Evolutionary conservation across 2,797 vertebrate species (phyloP).

Genomic region (Hippopotamyrus pictus): DNA sequence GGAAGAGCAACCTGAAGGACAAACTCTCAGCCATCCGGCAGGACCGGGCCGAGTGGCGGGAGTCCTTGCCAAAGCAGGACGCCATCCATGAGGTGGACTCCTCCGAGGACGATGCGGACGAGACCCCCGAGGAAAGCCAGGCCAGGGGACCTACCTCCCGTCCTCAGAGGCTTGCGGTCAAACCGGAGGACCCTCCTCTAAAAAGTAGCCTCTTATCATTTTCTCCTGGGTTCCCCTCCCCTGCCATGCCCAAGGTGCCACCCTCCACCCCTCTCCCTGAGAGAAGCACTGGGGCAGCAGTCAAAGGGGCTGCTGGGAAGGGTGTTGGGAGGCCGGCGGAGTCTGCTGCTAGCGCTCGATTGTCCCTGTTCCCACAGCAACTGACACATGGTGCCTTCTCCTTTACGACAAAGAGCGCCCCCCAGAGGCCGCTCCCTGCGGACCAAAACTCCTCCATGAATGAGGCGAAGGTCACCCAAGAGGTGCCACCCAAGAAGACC

Average conservation of each 20-base stretch:
- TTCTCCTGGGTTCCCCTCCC: not conserved
- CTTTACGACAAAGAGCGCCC: slow-evolving; percentile 22
- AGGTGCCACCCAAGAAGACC: slow-evolving; percentile 20
- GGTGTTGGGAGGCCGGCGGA: slow-evolving; percentile 32
- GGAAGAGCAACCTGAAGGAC: slow-evolving; percentile 67
- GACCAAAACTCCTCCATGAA: slow-evolving; percentile 8
- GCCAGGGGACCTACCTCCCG: slow-evolving; percentile 56
- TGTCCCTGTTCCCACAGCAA: slow-evolving; percentile 33
- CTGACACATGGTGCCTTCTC: slow-evolving; percentile 37
- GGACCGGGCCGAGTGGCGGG: slow-evolving; percentile 83
- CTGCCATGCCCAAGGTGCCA: not conserved
- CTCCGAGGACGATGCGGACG: slow-evolving; percentile 84
- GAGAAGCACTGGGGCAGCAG: not conserved
- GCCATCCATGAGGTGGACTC: slow-evolving; percentile 92
- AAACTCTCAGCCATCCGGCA: slow-evolving; percentile 78
- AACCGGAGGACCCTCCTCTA: slow-evolving; percentile 22
- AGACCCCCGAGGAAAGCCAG: slow-evolving; percentile 81
- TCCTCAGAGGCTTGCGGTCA: slow-evolving; percentile 23
- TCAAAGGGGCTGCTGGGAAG: not conserved
- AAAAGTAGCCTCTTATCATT: not conserved
- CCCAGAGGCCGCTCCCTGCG: slow-evolving; percentile 30
- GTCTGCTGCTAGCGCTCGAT: slow-evolving; percentile 22
- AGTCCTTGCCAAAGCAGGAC: slow-evolving; percentile 91
- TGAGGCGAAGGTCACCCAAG: slow-evolving; percentile 26
- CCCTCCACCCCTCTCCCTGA: not conserved